Evolutionary conservation across 2,113 vertebrate genomes (phyloP).

Genomic region (Psilopsiagon aurifrons): DNA sequence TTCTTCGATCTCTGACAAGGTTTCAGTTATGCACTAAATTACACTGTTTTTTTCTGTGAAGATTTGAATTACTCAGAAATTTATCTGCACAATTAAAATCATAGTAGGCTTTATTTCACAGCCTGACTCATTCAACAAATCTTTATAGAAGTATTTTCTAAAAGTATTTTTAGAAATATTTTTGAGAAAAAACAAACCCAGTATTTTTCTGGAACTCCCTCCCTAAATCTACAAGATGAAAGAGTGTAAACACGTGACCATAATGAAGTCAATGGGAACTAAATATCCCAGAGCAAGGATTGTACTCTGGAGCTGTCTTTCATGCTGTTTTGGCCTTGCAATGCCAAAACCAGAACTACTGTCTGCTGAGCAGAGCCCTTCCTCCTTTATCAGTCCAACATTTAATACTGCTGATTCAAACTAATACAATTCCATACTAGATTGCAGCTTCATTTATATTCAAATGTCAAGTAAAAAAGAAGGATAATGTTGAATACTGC

Average conservation of each 20-base stretch:
- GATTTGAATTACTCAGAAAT: neutral
- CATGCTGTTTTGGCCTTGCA: rapidly evolving
- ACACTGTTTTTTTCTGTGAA: neutral
- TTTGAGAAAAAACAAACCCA: neutral
- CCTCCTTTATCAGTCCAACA: neutral
- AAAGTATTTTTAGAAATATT: neutral
- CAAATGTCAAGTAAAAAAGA: neutral
- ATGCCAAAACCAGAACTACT: neutral
- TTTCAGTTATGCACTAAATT: neutral
- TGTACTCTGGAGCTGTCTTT: neutral
- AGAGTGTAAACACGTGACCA: neutral
- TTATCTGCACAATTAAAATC: neutral
- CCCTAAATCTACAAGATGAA: neutral
- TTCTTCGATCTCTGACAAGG: neutral
- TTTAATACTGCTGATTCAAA: neutral
- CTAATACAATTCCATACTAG: neutral
- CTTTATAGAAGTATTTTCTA: neutral
- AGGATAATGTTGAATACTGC: neutral
- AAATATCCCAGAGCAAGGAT: neutral
- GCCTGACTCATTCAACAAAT: neutral
- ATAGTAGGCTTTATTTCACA: neutral
- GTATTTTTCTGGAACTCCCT: neutral
- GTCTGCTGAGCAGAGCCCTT: neutral
- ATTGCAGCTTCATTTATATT: neutral
- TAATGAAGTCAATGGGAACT: neutral